Conservation (phyloP, 2,888 invertebrate genomes). For the Eilema caniola region DNA sequence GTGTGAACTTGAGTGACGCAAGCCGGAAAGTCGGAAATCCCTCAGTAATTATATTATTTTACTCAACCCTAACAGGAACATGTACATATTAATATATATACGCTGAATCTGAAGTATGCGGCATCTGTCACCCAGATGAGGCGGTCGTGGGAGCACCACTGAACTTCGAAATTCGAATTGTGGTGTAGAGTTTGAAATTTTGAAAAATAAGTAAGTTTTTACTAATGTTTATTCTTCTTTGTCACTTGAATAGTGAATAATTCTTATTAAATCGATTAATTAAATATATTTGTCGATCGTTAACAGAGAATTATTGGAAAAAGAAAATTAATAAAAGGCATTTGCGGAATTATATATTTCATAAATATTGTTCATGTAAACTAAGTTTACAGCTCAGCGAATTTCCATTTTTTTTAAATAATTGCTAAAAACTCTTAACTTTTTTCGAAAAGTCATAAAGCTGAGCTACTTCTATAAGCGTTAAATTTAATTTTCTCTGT, state of each 20-base stretch:
- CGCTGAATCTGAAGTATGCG: not conserved
- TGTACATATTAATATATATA: not conserved
- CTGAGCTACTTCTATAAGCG: not conserved
- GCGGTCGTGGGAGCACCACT: conserved; percentile 9
- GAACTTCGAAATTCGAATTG: conserved; percentile 1
- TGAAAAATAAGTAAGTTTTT: conserved; percentile 5
- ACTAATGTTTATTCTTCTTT: not conserved
- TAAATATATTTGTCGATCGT: not conserved
- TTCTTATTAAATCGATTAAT: not conserved
- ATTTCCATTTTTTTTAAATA: not conserved
- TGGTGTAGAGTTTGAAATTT: conserved; percentile 10
- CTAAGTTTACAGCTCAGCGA: not conserved
- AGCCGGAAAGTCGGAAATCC: not conserved
- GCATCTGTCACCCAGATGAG: conserved; percentile 6
- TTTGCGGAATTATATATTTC: not conserved
- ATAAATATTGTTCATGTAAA: not conserved
- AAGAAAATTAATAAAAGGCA: not conserved
- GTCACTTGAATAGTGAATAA: not conserved
- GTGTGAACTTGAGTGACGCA: not conserved
- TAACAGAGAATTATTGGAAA: not conserved
- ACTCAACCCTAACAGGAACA: not conserved
- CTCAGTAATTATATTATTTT: not conserved
- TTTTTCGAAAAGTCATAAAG: not conserved
- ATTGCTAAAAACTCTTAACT: not conserved
- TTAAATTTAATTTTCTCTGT: not conserved